Evolutionary conservation across 2,888 invertebrate species (phyloP).

Genomic region (Gortyna flavago): DNA sequence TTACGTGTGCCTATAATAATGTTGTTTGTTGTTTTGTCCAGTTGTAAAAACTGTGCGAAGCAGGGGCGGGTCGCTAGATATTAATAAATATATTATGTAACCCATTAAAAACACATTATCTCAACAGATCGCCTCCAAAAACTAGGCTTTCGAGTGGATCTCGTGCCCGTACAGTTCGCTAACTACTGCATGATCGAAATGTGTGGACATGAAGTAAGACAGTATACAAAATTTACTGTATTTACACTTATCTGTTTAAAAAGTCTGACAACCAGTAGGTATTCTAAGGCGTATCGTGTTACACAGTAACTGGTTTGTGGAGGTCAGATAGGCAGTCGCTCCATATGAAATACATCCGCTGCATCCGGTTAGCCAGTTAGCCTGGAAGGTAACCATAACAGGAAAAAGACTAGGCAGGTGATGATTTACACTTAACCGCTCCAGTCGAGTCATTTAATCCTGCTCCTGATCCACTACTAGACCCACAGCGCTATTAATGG

Average conservation of each 20-base stretch:
- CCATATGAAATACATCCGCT: not conserved
- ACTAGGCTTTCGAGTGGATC: constrained; percentile 44
- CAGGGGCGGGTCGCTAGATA: not conserved
- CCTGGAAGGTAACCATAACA: not conserved
- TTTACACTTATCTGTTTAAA: not conserved
- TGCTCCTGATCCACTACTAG: not conserved
- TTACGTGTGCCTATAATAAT: too few relatives aligned
- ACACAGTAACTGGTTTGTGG: not conserved
- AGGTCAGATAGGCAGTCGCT: not conserved
- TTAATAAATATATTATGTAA: not conserved
- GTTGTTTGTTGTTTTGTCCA: too few relatives aligned
- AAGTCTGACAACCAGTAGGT: not conserved
- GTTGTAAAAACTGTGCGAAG: not conserved
- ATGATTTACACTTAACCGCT: not conserved
- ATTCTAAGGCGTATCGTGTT: not conserved
- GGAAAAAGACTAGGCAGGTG: not conserved
- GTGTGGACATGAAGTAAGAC: constrained; percentile 65
- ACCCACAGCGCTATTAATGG: not conserved
- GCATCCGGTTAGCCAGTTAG: not conserved
- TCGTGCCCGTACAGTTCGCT: constrained; percentile 31
- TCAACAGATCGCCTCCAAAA: constrained; percentile 45
- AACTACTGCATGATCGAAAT: constrained; percentile 57
- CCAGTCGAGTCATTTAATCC: not conserved
- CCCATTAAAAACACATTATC: not conserved
- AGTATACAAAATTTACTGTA: not conserved